Evolutionary conservation across 2,888 invertebrate species (phyloP).

Genomic region (Acrobasis suavella): DNA sequence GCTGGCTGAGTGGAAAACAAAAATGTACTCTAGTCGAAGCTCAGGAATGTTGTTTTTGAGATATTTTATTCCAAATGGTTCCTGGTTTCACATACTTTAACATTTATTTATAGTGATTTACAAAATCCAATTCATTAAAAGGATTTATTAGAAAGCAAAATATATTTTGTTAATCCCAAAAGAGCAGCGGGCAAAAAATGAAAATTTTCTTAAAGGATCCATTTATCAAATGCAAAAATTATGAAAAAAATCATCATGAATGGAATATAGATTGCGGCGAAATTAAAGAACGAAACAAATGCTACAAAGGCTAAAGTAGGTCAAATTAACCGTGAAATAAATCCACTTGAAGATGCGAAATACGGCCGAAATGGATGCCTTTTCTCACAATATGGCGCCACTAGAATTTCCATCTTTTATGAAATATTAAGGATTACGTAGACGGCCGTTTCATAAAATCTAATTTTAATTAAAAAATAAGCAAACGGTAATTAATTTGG

Average conservation of each 20-base stretch:
- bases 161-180: neutral
- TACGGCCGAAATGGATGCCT: slow-evolving; percentile 71
- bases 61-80: slow-evolving; percentile 53
- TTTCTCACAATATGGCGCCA: slow-evolving; percentile 79
- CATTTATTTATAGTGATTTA: neutral
- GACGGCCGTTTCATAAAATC: slow-evolving; percentile 68
- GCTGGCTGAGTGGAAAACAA: slow-evolving; percentile 53
- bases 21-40: slow-evolving; percentile 39
- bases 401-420: slow-evolving; percentile 79
- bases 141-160: neutral
- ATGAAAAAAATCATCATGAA: slow-evolving; percentile 35
- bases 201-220: neutral
- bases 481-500: slow-evolving; percentile 73
- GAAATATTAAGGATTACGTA: slow-evolving; percentile 75
- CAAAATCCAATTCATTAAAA: neutral
- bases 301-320: slow-evolving; percentile 55
- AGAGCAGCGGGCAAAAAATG: neutral
- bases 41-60: slow-evolving; percentile 45
- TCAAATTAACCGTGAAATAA: slow-evolving; percentile 67
- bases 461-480: slow-evolving; percentile 80
- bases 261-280: slow-evolving; percentile 44
- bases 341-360: slow-evolving; percentile 73
- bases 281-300: slow-evolving; percentile 44
- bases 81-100: neutral
- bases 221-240: slow-evolving; percentile 25